Evolutionary conservation across 2,797 vertebrate species (phyloP).

Genomic region (Thamnophis elegans): DNA sequence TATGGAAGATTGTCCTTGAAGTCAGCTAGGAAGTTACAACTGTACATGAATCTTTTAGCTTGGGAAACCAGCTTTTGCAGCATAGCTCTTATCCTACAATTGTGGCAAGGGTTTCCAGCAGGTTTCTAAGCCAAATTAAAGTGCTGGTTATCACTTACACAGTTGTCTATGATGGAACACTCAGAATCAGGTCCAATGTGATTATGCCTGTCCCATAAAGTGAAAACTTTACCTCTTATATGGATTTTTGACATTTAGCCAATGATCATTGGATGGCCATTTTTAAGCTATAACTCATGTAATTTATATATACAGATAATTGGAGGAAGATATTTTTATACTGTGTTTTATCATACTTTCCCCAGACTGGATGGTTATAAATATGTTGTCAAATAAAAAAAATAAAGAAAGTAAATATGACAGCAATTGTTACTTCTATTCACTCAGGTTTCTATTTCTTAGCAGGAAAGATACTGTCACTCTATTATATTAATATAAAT

Average conservation of each 20-base stretch:
- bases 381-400: neutral
- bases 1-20: neutral
- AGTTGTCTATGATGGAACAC: neutral
- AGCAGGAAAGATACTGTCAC: neutral
- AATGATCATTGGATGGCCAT: neutral
- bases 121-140: neutral
- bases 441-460: neutral
- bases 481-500: neutral
- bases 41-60: neutral
- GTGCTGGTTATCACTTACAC: neutral
- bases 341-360: neutral
- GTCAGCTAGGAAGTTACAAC: neutral
- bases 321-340: neutral
- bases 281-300: neutral
- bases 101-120: neutral
- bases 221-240: neutral
- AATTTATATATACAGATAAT: neutral
- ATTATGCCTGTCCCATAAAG: neutral
- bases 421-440: neutral
- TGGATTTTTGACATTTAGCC: neutral
- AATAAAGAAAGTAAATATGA: neutral
- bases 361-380: neutral
- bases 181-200: neutral
- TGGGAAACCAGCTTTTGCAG: neutral
- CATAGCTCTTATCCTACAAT: neutral